These are phyloP conservation scores for Kryphioiulus occultus DNA, from an alignment of 2,888 invertebrate species.

Conservation along the genomic window DNA sequence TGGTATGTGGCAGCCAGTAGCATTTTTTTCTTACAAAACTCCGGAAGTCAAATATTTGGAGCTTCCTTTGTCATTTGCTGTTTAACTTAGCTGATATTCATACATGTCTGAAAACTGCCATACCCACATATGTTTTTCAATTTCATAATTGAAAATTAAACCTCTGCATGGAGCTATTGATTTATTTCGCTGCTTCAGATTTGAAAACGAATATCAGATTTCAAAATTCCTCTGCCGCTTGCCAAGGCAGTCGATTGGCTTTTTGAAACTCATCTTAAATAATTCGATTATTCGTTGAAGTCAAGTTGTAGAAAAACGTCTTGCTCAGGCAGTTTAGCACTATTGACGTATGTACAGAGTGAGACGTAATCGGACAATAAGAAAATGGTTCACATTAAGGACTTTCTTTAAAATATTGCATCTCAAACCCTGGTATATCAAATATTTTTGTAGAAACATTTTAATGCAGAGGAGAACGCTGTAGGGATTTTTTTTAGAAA, in stretches of 20 bases:
- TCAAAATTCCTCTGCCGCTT: background rate
- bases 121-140: background rate
- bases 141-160: background rate
- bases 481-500: no score
- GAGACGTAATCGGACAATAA: background rate
- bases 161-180: background rate
- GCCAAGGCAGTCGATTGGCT: background rate
- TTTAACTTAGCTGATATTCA: no score
- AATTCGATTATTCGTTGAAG: background rate
- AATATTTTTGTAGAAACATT: no score
- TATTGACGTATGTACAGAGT: background rate
- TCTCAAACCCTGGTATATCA: no score
- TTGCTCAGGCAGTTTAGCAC: background rate
- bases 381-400: no score
- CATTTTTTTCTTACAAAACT: no score
- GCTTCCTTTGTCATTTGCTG: no score
- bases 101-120: no score
- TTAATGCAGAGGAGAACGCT: no score
- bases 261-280: background rate
- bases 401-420: no score
- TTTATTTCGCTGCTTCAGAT: background rate
- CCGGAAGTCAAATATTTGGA: no score
- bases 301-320: background rate
- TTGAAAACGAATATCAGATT: background rate
- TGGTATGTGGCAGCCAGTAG: no score